Evolutionary conservation across 2,888 invertebrate genomes (phyloP), one percentile per base, ranked within the genome.

Genomic region (Kryphioiulus occultus): DNA sequence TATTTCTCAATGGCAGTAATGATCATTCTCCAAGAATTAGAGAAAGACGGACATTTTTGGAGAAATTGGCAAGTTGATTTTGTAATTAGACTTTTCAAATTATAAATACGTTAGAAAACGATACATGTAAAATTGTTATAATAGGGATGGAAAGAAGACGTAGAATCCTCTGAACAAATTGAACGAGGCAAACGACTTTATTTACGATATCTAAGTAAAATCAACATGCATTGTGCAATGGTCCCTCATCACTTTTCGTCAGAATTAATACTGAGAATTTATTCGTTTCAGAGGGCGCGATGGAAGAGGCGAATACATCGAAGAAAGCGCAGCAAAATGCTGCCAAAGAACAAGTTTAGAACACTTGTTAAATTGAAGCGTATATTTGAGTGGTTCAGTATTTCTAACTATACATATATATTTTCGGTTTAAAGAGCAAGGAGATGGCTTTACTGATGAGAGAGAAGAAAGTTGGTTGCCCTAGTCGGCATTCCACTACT

Each of bases 1-100:
- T 39, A 39, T 39, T 85, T 85, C 39, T 17, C 22, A 85, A 39
- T 42, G n/a, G n/a, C 85, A 85, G 19, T 53, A 17, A 17, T 5
- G n/a, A 30, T 53, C 26, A 26, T 22, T 53, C 86, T 30, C 42
- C 86, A 15, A 39, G 82, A 15, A 35, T 30, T 85, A 89, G 88
- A 88, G 88, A 88, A 53, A 88, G 88, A n/a, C 88, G 88, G 35
- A 53, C 86, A n/a, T 89, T 89, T 47, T 87, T 89, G 44, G 89
- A 89, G 53, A 89, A 89, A 86, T 22, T 89, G 88, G 89, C 88
- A 68, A 82, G 85, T 85, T 30, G 22, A 22, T 68, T 22, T 22
- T 53, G 17, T 7, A 26, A 42, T 15, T 42, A 19, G 15, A 42
- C 10, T 26, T 53, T 47, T 26, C 26, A 2, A 7, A 47, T 86